These are phyloP conservation scores for Rhopalosiphum nymphaeae DNA, from an alignment of 2,888 invertebrate genomes.

Conservation along the genomic window DNA sequence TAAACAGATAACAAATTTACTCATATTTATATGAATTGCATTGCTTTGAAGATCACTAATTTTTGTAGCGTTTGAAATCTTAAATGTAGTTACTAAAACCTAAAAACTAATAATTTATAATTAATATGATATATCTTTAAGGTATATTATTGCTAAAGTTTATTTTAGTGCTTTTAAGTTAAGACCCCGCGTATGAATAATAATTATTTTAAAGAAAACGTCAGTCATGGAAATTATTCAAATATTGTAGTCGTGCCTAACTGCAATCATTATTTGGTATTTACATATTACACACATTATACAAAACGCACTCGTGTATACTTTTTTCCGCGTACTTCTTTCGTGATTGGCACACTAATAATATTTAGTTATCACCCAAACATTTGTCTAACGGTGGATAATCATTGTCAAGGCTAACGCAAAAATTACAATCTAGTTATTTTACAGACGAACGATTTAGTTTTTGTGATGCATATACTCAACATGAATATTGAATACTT, in stretches of 20 bases:
- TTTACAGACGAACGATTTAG: not conserved
- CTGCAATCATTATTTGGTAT: conserved; percentile 7
- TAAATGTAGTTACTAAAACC: not conserved
- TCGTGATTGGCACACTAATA: not conserved
- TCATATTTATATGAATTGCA: no score
- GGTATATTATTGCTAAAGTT: not conserved
- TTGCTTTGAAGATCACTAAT: not conserved
- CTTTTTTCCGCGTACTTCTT: not conserved
- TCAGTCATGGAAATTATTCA: not conserved
- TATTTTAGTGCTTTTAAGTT: not conserved
- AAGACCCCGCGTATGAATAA: not conserved
- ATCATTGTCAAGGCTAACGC: conserved; percentile 7
- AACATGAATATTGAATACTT: conserved; percentile 20
- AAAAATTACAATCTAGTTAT: not conserved
- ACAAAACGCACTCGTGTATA: not conserved
- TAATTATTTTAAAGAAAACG: not conserved
- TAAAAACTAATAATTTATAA: not conserved
- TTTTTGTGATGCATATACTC: not conserved
- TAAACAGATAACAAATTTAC: not conserved
- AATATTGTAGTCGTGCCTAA: not conserved
- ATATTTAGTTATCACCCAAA: not conserved
- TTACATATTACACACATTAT: not conserved
- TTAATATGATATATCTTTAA: not conserved
- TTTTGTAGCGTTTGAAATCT: not conserved
- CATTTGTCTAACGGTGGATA: not conserved